These are phyloP conservation scores for Dendrocopos noguchii DNA, from an alignment of 2,113 vertebrate genomes.

Conservation along the genomic window DNA sequence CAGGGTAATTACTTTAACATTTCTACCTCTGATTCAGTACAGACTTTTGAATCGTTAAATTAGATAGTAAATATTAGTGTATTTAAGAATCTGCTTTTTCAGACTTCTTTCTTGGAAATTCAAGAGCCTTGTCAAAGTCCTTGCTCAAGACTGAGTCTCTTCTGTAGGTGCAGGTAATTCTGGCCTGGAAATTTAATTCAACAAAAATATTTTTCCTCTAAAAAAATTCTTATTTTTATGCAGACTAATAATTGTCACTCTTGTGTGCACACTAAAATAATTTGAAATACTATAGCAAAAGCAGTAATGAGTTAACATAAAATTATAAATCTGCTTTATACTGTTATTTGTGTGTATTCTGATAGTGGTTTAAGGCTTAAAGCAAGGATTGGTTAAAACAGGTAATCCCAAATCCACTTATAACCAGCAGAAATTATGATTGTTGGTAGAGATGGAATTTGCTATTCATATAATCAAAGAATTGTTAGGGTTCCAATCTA, in stretches of 20 bases:
- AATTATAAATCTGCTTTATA: background rate
- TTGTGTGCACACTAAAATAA: background rate
- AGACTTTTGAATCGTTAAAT: slow-evolving; percentile 74
- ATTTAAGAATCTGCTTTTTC: slow-evolving; percentile 38
- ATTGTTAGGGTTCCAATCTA: no score
- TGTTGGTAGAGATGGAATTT: background rate
- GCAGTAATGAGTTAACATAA: background rate
- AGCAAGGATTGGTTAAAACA: background rate
- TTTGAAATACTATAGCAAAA: background rate
- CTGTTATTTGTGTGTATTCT: background rate
- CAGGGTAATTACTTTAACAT: slow-evolving; percentile 80
- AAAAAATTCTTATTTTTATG: background rate
- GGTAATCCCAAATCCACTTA: background rate
- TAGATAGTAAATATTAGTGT: slow-evolving; percentile 74
- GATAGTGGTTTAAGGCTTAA: background rate
- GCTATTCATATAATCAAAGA: no score
- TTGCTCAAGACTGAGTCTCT: background rate
- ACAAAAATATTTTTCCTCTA: background rate
- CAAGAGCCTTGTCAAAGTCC: background rate
- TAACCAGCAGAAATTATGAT: background rate
- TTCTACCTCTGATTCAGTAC: slow-evolving; percentile 76
- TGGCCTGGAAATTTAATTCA: background rate
- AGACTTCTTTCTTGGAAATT: slow-evolving; percentile 38
- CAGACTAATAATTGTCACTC: background rate
- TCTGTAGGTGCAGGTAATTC: background rate